These are phyloP conservation scores for Brachionus angularis DNA, from an alignment of 1,140 invertebrate genomes.

Conservation along the genomic window DNA sequence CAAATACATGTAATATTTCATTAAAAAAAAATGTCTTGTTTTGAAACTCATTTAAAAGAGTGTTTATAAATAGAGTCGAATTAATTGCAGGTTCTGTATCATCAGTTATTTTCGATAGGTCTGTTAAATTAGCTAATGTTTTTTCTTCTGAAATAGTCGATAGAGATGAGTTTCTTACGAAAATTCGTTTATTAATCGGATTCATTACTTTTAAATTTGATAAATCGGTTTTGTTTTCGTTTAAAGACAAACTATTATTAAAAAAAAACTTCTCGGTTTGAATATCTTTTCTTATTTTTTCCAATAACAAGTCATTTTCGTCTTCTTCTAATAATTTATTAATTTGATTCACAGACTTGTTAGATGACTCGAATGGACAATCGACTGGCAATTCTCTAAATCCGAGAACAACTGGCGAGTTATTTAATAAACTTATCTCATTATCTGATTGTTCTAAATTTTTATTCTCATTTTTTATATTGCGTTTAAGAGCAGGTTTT, in stretches of 20 bases:
- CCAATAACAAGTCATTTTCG: background rate
- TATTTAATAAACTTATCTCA: background rate
- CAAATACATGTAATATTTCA: conserved; percentile 26
- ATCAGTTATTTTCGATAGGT: background rate
- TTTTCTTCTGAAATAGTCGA: conserved; percentile 43
- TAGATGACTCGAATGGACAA: background rate
- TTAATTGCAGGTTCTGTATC: background rate
- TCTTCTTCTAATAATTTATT: background rate
- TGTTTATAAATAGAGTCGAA: background rate
- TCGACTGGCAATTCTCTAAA: conserved; percentile 28
- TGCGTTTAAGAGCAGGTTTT: background rate
- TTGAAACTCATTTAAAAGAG: conserved; percentile 19
- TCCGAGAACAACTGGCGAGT: background rate
- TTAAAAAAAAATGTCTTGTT: background rate
- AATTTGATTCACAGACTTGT: background rate
- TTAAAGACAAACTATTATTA: background rate
- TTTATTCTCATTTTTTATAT: background rate
- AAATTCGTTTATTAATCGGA: background rate
- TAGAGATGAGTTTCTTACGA: conserved; percentile 23
- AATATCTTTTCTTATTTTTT: background rate
- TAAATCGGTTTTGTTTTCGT: background rate
- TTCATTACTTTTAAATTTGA: conserved; percentile 19
- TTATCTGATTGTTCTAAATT: background rate
- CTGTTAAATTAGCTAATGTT: conserved; percentile 18
- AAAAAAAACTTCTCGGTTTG: background rate